Base-by-base conservation (phyloP, 2,888 invertebrate species). In the Hyalella azteca region DNA sequence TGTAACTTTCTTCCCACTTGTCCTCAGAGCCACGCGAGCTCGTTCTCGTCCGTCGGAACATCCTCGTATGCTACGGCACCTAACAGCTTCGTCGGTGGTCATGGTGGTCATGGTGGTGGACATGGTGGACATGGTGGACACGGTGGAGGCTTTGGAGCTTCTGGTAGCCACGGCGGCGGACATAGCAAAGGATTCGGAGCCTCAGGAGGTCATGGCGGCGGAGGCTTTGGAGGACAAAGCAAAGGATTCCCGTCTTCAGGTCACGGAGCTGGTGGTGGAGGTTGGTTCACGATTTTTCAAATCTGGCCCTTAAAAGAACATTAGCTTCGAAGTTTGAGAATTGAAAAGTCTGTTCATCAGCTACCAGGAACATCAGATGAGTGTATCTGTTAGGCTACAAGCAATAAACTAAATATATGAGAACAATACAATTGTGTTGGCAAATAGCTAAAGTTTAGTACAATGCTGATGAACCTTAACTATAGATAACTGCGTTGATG, bases 1-100 rank as follows among this genome's bases (percentile, higher is more conserved):
- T n/a, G n/a, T n/a, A n/a, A n/a, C n/a, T n/a, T n/a, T n/a, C n/a
- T n/a, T n/a, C n/a, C n/a, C n/a, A n/a, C n/a, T n/a, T n/a, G n/a
- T n/a, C n/a, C n/a, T n/a, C n/a, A 54, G 54, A 22, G 54, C 13
- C 29, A 29, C 9, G 66, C 36, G 36, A 36, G 66, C 15, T 66
- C 66, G 11, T 66, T 66, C 39, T n/a, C 9, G 2, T 32, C 66
- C 5, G 36, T 36, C 36, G 66, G 66, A n/a, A 66, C 66, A 19
- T 66, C 66, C 13, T 66, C 66, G 19, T 66, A 66, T 36, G 66
- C 66, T 9, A 5, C 36, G 19, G 66, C 66, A 15, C 66, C 66
- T 1, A 66, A 66, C 66, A 66, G 66, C 66, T 66, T 66, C 39
- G 66, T 66, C 29, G 36, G 66, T 5, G 66, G 66, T 29, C 15